Conservation (phyloP, 2,888 invertebrate genomes). For the Prosapia bicincta region DNA sequence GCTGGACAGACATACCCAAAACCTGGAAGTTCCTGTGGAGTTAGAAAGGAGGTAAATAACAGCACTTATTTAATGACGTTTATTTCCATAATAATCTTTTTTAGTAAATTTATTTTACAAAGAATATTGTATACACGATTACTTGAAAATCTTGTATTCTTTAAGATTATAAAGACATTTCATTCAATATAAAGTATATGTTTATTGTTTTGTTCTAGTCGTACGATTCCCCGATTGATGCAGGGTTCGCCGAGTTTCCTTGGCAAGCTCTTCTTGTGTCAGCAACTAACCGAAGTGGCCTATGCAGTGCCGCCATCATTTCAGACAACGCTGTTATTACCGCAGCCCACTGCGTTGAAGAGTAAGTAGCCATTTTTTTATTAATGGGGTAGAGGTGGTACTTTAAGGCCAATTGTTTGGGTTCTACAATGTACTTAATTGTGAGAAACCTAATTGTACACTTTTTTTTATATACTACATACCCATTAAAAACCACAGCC, state of each 20-base stretch:
- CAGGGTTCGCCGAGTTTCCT: slow-evolving; percentile 76
- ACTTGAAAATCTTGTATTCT: too few species aligned
- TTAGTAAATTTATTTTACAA: too few species aligned
- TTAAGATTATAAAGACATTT: too few species aligned
- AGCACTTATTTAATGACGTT: too few species aligned
- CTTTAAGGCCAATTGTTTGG: too few species aligned
- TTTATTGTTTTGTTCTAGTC: not conserved
- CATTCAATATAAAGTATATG: too few species aligned
- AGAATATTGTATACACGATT: too few species aligned
- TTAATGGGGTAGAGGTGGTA: not conserved
- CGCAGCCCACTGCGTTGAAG: slow-evolving; percentile 75
- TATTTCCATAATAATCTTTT: not conserved
- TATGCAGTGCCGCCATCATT: slow-evolving; percentile 79
- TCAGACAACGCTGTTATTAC: slow-evolving; percentile 70
- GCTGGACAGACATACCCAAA: not conserved
- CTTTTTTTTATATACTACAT: too few species aligned
- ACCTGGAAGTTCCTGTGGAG: slow-evolving; percentile 38
- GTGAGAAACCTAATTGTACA: too few species aligned
- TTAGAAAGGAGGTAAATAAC: slow-evolving; percentile 18
- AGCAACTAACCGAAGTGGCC: slow-evolving; percentile 64
- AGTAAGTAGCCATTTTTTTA: slow-evolving; percentile 54
- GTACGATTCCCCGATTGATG: slow-evolving; percentile 37
- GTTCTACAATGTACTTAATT: too few species aligned
- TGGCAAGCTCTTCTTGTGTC: slow-evolving; percentile 83
- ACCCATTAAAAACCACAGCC: too few species aligned